These are phyloP conservation scores for Mylabris sibirica DNA, from an alignment of 2,888 invertebrate species.

Conservation along the genomic window DNA sequence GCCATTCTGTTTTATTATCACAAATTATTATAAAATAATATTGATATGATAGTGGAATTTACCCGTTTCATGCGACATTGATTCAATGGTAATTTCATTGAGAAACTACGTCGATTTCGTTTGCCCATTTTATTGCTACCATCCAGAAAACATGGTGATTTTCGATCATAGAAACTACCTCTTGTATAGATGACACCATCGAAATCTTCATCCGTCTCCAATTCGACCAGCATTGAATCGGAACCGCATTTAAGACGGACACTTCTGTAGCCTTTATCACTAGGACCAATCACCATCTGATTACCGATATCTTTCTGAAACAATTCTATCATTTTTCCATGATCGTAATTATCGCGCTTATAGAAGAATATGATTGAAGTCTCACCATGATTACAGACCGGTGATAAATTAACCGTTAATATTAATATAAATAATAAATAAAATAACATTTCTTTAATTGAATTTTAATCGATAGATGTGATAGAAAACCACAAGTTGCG, in stretches of 20 bases:
- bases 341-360: background rate
- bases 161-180: conserved; percentile 67
- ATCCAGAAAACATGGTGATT: conserved; percentile 66
- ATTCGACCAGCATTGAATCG: conserved; percentile 63
- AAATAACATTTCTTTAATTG: background rate
- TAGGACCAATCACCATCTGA: conserved; percentile 65
- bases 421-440: background rate
- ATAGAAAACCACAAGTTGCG: background rate
- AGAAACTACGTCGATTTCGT: conserved; percentile 60
- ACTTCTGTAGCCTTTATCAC: conserved; percentile 66
- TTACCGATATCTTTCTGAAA: conserved; percentile 66
- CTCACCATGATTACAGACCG: conserved; percentile 15
- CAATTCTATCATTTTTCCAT: conserved; percentile 50
- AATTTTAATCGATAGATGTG: background rate
- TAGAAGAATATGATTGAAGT: background rate
- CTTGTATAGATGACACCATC: conserved; percentile 70
- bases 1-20: conserved; percentile 60
- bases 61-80: conserved; percentile 66
- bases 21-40: too few relatives aligned
- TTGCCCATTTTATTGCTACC: conserved; percentile 54
- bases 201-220: conserved; percentile 66
- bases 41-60: conserved; percentile 28
- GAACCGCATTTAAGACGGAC: conserved; percentile 67
- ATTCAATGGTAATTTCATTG: conserved; percentile 66
- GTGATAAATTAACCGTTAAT: background rate